Percentiles rank a stretch among this genome's conserved stretches.
phyloP scores from a whole-genome alignment of 2,797 vertebrate species.

The Caiman crocodilus region DNA sequence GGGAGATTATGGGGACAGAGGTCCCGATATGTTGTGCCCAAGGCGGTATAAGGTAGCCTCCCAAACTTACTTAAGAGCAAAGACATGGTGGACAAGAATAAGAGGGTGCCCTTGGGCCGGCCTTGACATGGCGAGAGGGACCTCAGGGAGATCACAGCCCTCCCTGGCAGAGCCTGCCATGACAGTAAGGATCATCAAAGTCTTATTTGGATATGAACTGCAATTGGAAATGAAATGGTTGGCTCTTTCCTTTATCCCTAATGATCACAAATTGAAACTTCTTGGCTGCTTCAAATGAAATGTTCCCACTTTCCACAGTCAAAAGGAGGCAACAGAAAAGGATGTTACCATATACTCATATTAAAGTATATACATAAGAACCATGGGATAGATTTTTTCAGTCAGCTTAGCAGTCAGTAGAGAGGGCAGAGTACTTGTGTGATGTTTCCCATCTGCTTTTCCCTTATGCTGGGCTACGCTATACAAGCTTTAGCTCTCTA shows the following conservation, averaged over 20 bases:
- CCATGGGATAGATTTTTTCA: background rate
- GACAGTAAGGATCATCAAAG: background rate
- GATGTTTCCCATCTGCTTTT: background rate
- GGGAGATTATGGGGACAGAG: too few relatives aligned
- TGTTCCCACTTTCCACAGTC: background rate
- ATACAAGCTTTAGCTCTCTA: background rate
- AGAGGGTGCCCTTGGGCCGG: too few relatives aligned
- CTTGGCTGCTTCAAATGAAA: background rate
- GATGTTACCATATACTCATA: accelerated
- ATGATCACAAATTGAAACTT: background rate
- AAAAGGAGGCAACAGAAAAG: background rate
- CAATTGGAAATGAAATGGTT: too few relatives aligned
- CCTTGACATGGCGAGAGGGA: too few relatives aligned
- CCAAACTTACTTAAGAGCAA: too few relatives aligned
- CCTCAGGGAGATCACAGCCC: too few relatives aligned
- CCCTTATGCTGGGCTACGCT: background rate
- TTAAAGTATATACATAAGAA: accelerated
- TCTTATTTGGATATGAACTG: background rate
- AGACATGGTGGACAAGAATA: too few relatives aligned
- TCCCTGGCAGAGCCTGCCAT: too few relatives aligned
- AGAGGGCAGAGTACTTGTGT: background rate
- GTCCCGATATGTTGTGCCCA: too few relatives aligned
- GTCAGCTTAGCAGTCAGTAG: background rate
- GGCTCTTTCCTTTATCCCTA: background rate
- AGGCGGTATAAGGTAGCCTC: too few relatives aligned